These are phyloP conservation scores for Lymantria monacha DNA, from an alignment of 2,888 invertebrate genomes.

Conservation along the genomic window DNA sequence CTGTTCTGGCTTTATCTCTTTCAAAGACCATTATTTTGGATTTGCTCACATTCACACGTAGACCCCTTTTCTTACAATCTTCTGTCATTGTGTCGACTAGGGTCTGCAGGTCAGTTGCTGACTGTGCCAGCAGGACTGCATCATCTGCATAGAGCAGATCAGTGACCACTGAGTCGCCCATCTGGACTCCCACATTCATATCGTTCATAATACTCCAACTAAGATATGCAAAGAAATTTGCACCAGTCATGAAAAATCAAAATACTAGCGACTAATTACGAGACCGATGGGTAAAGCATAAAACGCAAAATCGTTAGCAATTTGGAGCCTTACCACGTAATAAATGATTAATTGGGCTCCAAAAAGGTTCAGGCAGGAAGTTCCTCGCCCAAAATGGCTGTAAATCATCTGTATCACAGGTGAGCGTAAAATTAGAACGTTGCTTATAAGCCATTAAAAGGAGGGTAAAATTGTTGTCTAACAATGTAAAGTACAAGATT, in stretches of 20 bases:
- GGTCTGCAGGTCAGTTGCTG: too few species aligned
- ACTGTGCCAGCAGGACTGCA: too few species aligned
- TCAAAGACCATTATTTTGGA: too few species aligned
- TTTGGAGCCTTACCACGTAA: slow-evolving; percentile 19
- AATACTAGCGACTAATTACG: not conserved
- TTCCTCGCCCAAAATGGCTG: slow-evolving; percentile 20
- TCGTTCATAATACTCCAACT: not conserved
- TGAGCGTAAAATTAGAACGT: slow-evolving; percentile 13
- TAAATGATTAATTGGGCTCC: slow-evolving; percentile 33
- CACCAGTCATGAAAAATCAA: not conserved
- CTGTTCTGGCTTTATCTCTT: too few species aligned
- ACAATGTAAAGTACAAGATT: not conserved
- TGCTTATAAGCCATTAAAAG: slow-evolving; percentile 12
- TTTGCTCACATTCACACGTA: too few species aligned
- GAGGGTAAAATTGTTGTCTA: slow-evolving; percentile 5
- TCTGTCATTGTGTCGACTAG: too few species aligned
- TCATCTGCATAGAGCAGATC: too few species aligned
- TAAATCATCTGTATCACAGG: slow-evolving; percentile 32
- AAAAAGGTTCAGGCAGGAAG: slow-evolving; percentile 35
- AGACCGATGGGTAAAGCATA: slow-evolving; percentile 8
- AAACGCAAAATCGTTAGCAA: slow-evolving; percentile 19
- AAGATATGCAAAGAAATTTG: not conserved
- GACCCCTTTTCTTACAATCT: too few species aligned
- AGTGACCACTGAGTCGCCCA: too few species aligned
- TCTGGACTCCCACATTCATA: too few species aligned